Percentiles rank a stretch among this genome's conserved stretches.
Conservation (phyloP, 2,888 invertebrate genomes). For the Pachymerium ferrugineum region DNA sequence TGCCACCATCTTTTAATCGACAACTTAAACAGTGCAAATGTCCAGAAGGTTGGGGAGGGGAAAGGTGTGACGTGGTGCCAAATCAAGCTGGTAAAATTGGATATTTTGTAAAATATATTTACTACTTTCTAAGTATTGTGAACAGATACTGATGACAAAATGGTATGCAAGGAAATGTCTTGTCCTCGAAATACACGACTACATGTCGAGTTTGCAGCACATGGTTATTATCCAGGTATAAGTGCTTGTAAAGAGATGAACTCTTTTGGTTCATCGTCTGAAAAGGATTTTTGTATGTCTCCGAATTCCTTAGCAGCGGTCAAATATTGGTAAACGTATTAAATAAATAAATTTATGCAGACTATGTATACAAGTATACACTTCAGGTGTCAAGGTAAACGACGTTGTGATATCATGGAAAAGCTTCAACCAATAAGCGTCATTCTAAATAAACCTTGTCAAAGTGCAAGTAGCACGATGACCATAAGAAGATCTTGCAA, state of each 20-base stretch:
- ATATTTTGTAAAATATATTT: no score
- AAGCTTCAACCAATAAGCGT: not conserved
- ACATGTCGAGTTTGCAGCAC: not conserved
- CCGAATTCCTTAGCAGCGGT: not conserved
- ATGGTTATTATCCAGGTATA: not conserved
- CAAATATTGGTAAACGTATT: not conserved
- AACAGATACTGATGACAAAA: not conserved
- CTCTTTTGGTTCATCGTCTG: no score
- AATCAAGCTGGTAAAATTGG: not conserved
- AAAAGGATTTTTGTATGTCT: not conserved
- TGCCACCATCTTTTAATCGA: not conserved
- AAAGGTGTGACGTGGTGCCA: not conserved
- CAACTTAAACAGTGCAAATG: not conserved
- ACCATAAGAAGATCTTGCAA: not conserved
- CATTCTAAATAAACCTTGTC: not conserved
- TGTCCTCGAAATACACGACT: not conserved
- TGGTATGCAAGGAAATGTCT: not conserved
- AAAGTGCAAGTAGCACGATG: not conserved
- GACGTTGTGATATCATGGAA: not conserved
- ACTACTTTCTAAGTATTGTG: no score
- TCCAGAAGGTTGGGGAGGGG: not conserved
- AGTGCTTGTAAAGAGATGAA: not conserved
- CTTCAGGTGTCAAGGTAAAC: not conserved
- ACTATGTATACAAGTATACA: no score
- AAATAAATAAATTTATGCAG: no score